Conservation (phyloP, 2,113 vertebrate species). For the Acanthochromis polyacanthus region DNA sequence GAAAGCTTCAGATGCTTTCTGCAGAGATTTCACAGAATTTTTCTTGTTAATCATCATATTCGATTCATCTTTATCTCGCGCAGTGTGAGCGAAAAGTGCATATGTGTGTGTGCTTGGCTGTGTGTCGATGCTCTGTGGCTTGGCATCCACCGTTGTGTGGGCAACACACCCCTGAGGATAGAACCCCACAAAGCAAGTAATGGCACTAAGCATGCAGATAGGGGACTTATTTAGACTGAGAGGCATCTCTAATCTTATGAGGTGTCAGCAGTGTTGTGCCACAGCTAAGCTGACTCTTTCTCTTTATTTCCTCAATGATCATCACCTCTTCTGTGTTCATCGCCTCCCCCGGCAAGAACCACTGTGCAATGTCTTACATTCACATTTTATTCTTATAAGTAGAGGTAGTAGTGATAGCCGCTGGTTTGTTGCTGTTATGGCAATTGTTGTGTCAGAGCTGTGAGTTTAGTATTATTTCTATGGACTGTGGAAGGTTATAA, state of each 20-base stretch:
- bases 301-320: slow-evolving; percentile 65
- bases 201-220: slow-evolving; percentile 69
- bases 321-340: slow-evolving; percentile 52
- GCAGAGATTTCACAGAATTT: slow-evolving; percentile 48
- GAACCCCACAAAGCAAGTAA: slow-evolving; percentile 71
- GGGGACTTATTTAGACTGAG: slow-evolving; percentile 70
- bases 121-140: slow-evolving; percentile 43
- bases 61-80: slow-evolving; percentile 51
- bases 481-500: not conserved
- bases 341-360: slow-evolving; percentile 38
- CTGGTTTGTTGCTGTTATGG: slow-evolving; percentile 14
- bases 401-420: not conserved
- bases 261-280: slow-evolving; percentile 63
- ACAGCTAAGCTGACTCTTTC: slow-evolving; percentile 59
- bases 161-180: slow-evolving; percentile 66
- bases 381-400: slow-evolving; percentile 29
- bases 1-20: slow-evolving; percentile 36
- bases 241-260: slow-evolving; percentile 69
- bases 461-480: slow-evolving; percentile 22
- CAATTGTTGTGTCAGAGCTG: not conserved
- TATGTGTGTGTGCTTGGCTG: slow-evolving; percentile 4
- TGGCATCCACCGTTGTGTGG: slow-evolving; percentile 68
- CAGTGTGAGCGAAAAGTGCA: slow-evolving; percentile 28
- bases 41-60: slow-evolving; percentile 64
- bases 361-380: slow-evolving; percentile 38